A percentile compares a stretch with the other conserved stretches of the same genome.
phyloP scores from a whole-genome alignment of 2,888 invertebrate genomes.

The Tyria jacobaeae region DNA sequence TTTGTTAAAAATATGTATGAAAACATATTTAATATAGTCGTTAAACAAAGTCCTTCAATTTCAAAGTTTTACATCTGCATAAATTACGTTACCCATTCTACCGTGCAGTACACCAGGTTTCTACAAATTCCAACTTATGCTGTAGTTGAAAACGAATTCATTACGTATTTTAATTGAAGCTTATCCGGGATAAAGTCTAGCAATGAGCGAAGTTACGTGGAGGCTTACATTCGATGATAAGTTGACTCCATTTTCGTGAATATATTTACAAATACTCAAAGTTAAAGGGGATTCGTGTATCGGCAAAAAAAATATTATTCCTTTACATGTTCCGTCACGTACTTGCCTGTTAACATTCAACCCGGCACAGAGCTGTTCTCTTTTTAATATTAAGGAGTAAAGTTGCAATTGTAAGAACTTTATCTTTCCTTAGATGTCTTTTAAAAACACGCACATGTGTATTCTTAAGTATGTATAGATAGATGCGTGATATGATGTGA shows the following conservation, averaged over 20 bases:
- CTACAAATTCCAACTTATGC: conserved; percentile 5
- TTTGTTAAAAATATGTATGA: too few relatives aligned
- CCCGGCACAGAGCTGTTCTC: too few relatives aligned
- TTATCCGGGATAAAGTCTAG: conserved; percentile 7
- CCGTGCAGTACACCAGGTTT: neutral
- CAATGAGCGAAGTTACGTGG: conserved; percentile 3
- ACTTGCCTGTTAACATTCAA: too few relatives aligned
- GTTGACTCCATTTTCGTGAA: conserved; percentile 9
- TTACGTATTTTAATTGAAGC: conserved; percentile 9
- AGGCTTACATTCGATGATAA: conserved; percentile 1
- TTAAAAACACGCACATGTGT: neutral
- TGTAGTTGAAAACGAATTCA: conserved; percentile 14
- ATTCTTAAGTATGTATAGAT: too few relatives aligned
- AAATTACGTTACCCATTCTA: conserved; percentile 6
- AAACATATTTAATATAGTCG: neutral
- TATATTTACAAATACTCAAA: neutral
- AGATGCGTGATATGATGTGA: too few relatives aligned
- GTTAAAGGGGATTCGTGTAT: neutral
- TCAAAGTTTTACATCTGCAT: conserved; percentile 13
- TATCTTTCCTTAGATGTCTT: too few relatives aligned
- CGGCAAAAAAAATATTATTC: neutral
- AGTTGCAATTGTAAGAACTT: too few relatives aligned
- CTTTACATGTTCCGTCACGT: too few relatives aligned
- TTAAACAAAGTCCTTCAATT: neutral
- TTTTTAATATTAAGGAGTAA: too few relatives aligned